Percentiles rank a stretch among this genome's conserved stretches.
Conservation (phyloP, 2,113 vertebrate genomes). For the Triplophysa tibetana region DNA sequence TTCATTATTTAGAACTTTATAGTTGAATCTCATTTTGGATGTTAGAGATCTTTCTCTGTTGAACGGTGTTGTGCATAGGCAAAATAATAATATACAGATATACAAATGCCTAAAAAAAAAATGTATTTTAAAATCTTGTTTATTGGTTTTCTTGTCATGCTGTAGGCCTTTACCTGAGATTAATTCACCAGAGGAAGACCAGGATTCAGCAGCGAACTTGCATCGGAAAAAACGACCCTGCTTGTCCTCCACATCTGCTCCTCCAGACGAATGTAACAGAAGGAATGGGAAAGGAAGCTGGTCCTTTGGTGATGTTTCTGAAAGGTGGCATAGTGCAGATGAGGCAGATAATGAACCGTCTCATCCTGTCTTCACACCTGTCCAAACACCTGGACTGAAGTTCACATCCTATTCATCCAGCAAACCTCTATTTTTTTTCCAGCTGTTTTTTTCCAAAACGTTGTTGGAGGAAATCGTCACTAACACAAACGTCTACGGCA, state of each 20-base stretch:
- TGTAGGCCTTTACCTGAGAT: background rate
- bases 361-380: background rate
- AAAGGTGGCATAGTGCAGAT: background rate
- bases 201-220: background rate
- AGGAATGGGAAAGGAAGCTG: background rate
- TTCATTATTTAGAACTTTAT: no score
- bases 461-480: background rate
- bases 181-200: background rate
- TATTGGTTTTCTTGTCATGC: background rate
- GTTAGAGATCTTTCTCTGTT: no score
- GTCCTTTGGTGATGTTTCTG: background rate
- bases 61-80: no score
- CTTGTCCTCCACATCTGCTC: background rate
- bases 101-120: no score
- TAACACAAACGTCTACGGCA: constrained; percentile 1
- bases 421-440: constrained; percentile 26
- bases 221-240: background rate
- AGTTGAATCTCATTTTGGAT: no score
- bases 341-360: background rate
- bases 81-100: no score
- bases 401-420: background rate
- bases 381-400: background rate
- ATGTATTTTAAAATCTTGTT: background rate
- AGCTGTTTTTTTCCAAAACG: background rate
- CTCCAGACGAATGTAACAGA: background rate